phyloP scores from a whole-genome alignment of 2,797 vertebrate genomes.

The Neostethus bicornis region DNA sequence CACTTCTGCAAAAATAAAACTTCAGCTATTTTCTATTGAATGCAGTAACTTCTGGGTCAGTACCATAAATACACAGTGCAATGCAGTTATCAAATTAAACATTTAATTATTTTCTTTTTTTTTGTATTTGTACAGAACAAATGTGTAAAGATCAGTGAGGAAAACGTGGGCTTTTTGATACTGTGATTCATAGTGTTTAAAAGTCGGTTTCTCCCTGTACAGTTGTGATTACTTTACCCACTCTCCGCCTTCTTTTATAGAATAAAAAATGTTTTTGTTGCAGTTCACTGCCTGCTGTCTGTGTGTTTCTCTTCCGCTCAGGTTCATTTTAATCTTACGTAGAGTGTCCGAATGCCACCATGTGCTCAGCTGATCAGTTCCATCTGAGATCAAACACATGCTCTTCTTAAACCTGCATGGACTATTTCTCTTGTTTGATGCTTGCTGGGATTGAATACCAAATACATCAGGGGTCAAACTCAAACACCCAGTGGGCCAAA shows the following conservation, averaged over 20 bases:
- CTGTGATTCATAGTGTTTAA: conserved; percentile 85
- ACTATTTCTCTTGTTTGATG: neutral
- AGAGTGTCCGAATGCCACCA: neutral
- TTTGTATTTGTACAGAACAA: conserved; percentile 88
- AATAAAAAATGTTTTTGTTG: conserved; percentile 86
- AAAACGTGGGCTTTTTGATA: conserved; percentile 84
- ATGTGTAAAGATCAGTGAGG: conserved; percentile 83
- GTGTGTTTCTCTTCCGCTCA: neutral
- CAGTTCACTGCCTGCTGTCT: conserved; percentile 46
- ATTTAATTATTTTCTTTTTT: conserved; percentile 60
- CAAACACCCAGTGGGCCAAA: too few species aligned
- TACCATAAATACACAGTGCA: conserved; percentile 87
- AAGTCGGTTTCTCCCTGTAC: conserved; percentile 84
- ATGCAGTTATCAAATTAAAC: conserved; percentile 85
- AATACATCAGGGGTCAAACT: too few species aligned
- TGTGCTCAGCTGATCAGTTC: neutral
- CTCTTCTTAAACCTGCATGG: neutral
- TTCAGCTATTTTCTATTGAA: conserved; percentile 83
- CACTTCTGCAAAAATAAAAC: conserved; percentile 54
- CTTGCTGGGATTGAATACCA: too few species aligned
- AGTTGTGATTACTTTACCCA: conserved; percentile 76
- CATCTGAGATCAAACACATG: neutral
- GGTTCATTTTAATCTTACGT: neutral
- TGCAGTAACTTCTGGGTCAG: conserved; percentile 87
- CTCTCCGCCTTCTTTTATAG: conserved; percentile 78